Conservation (phyloP, 2,113 vertebrate genomes). For the Scophthalmus maximus region DNA sequence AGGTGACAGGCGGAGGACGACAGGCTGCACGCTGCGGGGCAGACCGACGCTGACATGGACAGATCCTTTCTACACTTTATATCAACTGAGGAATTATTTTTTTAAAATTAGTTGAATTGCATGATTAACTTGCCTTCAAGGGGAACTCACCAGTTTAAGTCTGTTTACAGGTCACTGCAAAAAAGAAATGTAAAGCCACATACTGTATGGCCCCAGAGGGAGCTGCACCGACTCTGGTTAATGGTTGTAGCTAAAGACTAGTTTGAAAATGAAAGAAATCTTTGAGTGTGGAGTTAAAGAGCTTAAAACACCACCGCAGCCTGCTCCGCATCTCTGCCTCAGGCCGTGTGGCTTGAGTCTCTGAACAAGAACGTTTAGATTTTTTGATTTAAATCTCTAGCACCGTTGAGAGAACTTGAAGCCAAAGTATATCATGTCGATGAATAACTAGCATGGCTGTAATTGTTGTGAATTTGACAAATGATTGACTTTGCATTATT, state of each 20-base stretch:
- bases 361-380: too few species aligned
- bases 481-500: too few species aligned
- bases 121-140: background rate
- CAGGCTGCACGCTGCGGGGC: slow-evolving; percentile 39
- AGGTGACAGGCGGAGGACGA: background rate
- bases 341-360: background rate
- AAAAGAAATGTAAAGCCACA: background rate
- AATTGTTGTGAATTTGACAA: too few species aligned
- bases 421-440: too few species aligned
- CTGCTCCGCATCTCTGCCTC: background rate
- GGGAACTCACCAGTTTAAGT: background rate
- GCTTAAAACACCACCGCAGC: background rate
- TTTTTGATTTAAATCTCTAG: too few species aligned
- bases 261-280: background rate
- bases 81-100: background rate
- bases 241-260: background rate
- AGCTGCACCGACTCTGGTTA: background rate
- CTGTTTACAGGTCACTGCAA: too few species aligned
- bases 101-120: background rate
- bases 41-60: slow-evolving; percentile 21
- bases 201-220: background rate
- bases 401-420: too few species aligned
- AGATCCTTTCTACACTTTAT: slow-evolving; percentile 17
- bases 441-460: too few species aligned
- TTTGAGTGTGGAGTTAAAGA: background rate